Percentiles rank a stretch among this genome's conserved stretches.
Evolutionary conservation across 2,113 vertebrate genomes (phyloP).

Genomic region (Chionomys nivalis): DNA sequence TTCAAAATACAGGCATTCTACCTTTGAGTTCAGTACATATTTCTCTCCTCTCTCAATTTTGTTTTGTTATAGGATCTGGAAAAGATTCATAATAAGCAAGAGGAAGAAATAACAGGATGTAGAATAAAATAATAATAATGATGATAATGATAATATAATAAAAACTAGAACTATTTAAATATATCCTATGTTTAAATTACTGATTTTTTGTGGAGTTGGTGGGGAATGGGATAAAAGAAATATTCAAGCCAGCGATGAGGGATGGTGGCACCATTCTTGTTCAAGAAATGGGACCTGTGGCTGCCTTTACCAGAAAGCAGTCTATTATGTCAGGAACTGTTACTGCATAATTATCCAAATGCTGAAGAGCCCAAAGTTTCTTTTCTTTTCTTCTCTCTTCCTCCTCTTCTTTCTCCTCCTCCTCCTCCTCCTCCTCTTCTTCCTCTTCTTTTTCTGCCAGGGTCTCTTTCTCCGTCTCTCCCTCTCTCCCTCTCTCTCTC

Average conservation of each 20-base stretch:
- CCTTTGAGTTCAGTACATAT: neutral
- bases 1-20: neutral
- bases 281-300: neutral
- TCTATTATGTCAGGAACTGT: neutral
- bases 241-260: neutral
- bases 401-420: no score
- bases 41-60: neutral
- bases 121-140: neutral
- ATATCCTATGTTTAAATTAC: neutral
- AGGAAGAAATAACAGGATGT: conserved; percentile 21
- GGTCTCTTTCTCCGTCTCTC: no score
- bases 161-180: neutral
- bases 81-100: neutral
- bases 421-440: no score
- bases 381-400: no score
- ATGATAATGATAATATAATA: neutral
- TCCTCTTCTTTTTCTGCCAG: no score
- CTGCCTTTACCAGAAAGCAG: neutral
- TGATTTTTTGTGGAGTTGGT: neutral
- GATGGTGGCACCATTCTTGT: neutral
- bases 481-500: no score
- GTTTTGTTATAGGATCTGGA: neutral
- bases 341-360: neutral
- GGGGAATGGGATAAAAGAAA: conserved; percentile 31
- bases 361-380: no score